These are phyloP conservation scores for Psettodes erumei DNA, from an alignment of 2,113 vertebrate species.

Conservation along the genomic window DNA sequence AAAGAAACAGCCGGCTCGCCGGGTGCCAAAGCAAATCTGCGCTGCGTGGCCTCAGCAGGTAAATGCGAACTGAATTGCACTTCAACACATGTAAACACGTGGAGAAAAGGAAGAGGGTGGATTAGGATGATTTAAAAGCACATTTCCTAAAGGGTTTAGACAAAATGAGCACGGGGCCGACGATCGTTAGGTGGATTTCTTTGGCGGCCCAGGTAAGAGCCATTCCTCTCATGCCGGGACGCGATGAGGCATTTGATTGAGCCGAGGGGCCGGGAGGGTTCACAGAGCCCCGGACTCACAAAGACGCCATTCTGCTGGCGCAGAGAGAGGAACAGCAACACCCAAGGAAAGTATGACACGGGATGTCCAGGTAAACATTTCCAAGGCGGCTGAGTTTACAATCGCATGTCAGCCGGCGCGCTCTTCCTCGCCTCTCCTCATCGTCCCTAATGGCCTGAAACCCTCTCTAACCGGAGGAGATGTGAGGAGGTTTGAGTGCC, in stretches of 20 bases:
- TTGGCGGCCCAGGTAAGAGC: conserved; percentile 38
- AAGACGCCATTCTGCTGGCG: conserved; percentile 74
- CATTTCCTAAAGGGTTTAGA: conserved; percentile 49
- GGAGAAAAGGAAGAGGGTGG: conserved; percentile 11
- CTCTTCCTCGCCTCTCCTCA: conserved; percentile 43
- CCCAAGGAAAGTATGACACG: conserved; percentile 73
- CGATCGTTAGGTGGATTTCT: conserved; percentile 26
- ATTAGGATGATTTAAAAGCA: conserved; percentile 54
- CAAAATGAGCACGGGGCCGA: conserved; percentile 23
- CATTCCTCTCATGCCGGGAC: conserved; percentile 31
- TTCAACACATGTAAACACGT: conserved; percentile 47
- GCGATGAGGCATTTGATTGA: conserved; percentile 59
- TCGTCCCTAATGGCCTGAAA: conserved; percentile 44
- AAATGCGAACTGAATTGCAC: conserved; percentile 41
- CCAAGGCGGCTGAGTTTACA: conserved; percentile 55
- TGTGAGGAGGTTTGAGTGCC: conserved; percentile 42
- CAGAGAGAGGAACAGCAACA: conserved; percentile 68
- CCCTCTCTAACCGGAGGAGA: conserved; percentile 38
- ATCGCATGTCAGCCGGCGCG: conserved; percentile 37
- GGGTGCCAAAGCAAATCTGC: conserved; percentile 65
- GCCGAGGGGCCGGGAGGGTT: conserved; percentile 46
- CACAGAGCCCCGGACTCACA: conserved; percentile 63
- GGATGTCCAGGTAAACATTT: conserved; percentile 78
- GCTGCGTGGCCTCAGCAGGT: conserved; percentile 40
- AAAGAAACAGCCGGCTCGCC: conserved; percentile 30